Conservation (phyloP, 2,888 invertebrate species). For the Drosophila fulvimacula region DNA sequence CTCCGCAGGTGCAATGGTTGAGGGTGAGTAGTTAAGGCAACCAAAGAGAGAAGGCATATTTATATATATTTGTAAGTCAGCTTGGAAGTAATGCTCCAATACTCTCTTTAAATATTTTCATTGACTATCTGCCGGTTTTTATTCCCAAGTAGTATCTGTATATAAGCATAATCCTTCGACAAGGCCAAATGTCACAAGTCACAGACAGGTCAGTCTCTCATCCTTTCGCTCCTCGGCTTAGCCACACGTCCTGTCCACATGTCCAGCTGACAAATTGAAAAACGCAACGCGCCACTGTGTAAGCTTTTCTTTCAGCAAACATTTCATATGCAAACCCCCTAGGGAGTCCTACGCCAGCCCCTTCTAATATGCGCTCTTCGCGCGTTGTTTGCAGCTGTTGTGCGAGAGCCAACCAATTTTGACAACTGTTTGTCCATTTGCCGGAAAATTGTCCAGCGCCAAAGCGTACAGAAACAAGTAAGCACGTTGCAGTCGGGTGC, state of each 20-base stretch:
- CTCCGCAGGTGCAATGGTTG: slow-evolving; percentile 85
- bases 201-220: slow-evolving; percentile 22
- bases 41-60: no score
- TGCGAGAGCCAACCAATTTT: slow-evolving; percentile 68
- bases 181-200: slow-evolving; percentile 7
- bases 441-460: slow-evolving; percentile 33
- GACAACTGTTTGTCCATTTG: slow-evolving; percentile 79
- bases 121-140: no score
- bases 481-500: no score
- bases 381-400: slow-evolving; percentile 65
- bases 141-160: no score
- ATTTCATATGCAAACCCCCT: slow-evolving; percentile 72
- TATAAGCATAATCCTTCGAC: not conserved
- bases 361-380: slow-evolving; percentile 28
- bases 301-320: slow-evolving; percentile 60
- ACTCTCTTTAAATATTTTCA: no score
- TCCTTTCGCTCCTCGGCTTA: not conserved
- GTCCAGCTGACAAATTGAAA: slow-evolving; percentile 63
- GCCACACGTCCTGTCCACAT: slow-evolving; percentile 16
- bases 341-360: slow-evolving; percentile 44
- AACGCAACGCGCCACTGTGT: slow-evolving; percentile 56
- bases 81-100: not conserved
- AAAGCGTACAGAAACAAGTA: no score
- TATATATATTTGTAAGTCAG: not conserved
- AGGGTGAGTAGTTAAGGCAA: slow-evolving; percentile 72